Conservation (phyloP, 2,888 invertebrate genomes). For the Druceiella hillmani region DNA sequence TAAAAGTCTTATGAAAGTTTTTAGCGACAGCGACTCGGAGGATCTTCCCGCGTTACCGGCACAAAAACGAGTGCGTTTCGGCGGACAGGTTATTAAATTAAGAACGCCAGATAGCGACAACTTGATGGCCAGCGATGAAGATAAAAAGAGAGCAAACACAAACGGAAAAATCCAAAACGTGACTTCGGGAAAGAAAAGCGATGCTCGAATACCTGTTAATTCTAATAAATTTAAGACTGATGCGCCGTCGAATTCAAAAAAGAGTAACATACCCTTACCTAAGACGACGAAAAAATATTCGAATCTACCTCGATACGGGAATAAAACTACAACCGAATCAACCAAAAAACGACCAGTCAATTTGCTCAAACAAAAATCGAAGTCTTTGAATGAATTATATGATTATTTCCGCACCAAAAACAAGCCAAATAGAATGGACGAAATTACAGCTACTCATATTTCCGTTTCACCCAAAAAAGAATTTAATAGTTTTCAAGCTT, state of each 20-base stretch:
- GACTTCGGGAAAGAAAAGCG: constrained; percentile 26
- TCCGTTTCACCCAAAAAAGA: too few relatives aligned
- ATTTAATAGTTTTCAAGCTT: too few relatives aligned
- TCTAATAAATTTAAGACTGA: too few relatives aligned
- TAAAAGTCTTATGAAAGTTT: constrained; percentile 52
- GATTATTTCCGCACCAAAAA: constrained; percentile 46
- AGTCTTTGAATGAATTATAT: constrained; percentile 45
- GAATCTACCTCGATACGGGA: constrained; percentile 23
- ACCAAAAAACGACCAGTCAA: too few relatives aligned
- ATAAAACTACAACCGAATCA: constrained; percentile 28
- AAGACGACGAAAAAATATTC: constrained; percentile 31
- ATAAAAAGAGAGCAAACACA: constrained; percentile 32
- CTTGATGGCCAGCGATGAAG: constrained; percentile 53
- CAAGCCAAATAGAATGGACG: too few relatives aligned
- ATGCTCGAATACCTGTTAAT: too few relatives aligned
- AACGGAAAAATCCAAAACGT: constrained; percentile 38
- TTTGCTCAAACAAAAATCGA: constrained; percentile 42
- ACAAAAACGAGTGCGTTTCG: constrained; percentile 73
- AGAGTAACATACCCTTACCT: constrained; percentile 43
- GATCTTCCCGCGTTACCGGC: constrained; percentile 53
- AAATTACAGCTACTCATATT: too few relatives aligned
- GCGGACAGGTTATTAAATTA: constrained; percentile 82
- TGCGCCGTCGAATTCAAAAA: constrained; percentile 31
- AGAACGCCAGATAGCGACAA: constrained; percentile 81
- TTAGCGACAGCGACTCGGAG: constrained; percentile 57